Percentiles rank a stretch among this genome's conserved stretches.
Evolutionary conservation across 2,797 vertebrate species (phyloP).

Genomic region (Propithecus deckenii): DNA sequence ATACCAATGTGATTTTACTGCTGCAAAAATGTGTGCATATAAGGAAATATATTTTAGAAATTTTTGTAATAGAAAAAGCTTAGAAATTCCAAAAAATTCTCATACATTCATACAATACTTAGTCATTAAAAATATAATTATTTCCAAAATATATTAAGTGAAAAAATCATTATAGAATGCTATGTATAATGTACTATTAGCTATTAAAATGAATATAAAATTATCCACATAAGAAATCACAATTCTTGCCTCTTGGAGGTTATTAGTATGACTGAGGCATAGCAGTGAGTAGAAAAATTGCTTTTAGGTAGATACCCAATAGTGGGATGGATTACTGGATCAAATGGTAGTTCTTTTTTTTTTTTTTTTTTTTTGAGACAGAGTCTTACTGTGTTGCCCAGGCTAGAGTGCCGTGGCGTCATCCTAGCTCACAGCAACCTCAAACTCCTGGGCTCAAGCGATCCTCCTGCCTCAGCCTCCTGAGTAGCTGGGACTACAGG

Average conservation of each 20-base stretch:
- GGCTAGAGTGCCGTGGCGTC: no score
- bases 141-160: not conserved
- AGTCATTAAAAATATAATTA: not conserved
- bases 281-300: not conserved
- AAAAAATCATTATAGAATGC: not conserved
- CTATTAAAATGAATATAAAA: not conserved
- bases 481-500: no score
- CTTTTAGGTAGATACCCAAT: no score
- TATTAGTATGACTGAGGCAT: not conserved
- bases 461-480: no score
- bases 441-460: no score
- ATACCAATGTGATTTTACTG: not conserved
- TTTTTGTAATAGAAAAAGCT: not conserved
- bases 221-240: not conserved
- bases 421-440: no score
- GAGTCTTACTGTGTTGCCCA: no score
- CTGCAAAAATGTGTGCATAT: not conserved
- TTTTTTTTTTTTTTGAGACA: no score
- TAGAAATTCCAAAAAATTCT: not conserved
- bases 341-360: no score
- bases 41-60: not conserved
- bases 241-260: not conserved
- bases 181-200: not conserved
- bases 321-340: no score
- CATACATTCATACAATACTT: not conserved